Conservation (phyloP, 1,140 invertebrate species). For the Chymomyza costata region DNA sequence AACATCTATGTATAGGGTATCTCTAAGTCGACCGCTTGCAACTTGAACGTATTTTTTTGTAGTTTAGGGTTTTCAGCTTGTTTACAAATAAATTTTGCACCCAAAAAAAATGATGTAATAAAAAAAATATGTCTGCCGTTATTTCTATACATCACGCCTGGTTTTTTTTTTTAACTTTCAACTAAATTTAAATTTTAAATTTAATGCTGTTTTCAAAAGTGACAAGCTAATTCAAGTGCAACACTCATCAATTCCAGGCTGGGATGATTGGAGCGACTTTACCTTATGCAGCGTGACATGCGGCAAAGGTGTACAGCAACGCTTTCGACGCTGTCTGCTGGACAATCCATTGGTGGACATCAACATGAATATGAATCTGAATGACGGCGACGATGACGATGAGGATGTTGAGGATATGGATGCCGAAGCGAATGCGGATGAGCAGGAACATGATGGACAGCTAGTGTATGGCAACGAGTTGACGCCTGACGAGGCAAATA, state of each 20-base stretch:
- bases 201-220: neutral
- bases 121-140: too few relatives aligned
- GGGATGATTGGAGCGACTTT: conserved; percentile 79
- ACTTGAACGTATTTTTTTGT: too few relatives aligned
- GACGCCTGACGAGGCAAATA: conserved; percentile 49
- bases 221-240: conserved; percentile 8
- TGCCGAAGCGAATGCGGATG: neutral
- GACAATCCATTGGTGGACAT: conserved; percentile 73
- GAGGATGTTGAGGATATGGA: conserved; percentile 35
- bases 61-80: neutral
- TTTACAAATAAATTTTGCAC: too few relatives aligned
- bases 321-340: conserved; percentile 77
- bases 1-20: too few relatives aligned
- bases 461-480: neutral
- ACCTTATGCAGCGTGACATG: conserved; percentile 79
- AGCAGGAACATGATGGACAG: neutral
- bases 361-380: conserved; percentile 64
- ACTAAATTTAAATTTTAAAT: conserved; percentile 5
- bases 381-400: conserved; percentile 36
- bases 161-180: too few relatives aligned
- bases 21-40: too few relatives aligned
- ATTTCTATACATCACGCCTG: too few relatives aligned
- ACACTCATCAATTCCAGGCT: conserved; percentile 56
- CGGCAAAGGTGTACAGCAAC: conserved; percentile 78
- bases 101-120: neutral